These are phyloP conservation scores for Delichon dasypus DNA, from an alignment of 2,797 vertebrate species.

Conservation along the genomic window DNA sequence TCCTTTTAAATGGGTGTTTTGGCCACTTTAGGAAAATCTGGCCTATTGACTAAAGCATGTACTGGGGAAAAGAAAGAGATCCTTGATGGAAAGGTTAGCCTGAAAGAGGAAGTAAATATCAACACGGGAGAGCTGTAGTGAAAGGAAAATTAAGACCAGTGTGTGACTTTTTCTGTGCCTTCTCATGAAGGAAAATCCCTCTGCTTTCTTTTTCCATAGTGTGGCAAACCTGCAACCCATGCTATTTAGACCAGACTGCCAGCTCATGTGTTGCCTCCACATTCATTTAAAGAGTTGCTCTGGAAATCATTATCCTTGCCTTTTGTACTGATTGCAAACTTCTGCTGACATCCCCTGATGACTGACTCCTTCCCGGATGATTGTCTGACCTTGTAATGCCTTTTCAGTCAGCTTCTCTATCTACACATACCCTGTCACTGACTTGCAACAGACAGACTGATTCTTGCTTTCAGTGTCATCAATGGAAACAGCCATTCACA, in stretches of 20 bases:
- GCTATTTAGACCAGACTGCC: not conserved
- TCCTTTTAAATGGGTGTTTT: not conserved
- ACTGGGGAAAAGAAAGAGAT: not conserved
- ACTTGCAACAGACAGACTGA: not conserved
- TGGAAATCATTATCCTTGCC: not conserved
- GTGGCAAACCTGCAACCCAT: not conserved
- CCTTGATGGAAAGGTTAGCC: not conserved
- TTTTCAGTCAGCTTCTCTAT: not conserved
- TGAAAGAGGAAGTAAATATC: not conserved
- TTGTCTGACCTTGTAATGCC: not conserved
- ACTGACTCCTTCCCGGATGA: not conserved
- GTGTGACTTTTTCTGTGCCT: not conserved
- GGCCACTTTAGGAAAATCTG: not conserved
- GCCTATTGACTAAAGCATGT: not conserved
- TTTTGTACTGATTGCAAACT: not conserved
- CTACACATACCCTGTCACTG: not conserved
- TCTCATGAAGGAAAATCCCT: not conserved
- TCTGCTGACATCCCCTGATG: not conserved
- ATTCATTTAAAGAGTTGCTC: not conserved
- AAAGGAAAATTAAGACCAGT: not conserved
- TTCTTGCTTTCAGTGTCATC: not conserved
- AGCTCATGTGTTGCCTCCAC: not conserved
- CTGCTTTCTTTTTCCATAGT: not conserved
- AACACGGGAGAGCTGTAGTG: not conserved
- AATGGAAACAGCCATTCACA: not conserved